Base-by-base conservation (phyloP, 2,113 vertebrate genomes). In the Morphnarchus princeps region DNA sequence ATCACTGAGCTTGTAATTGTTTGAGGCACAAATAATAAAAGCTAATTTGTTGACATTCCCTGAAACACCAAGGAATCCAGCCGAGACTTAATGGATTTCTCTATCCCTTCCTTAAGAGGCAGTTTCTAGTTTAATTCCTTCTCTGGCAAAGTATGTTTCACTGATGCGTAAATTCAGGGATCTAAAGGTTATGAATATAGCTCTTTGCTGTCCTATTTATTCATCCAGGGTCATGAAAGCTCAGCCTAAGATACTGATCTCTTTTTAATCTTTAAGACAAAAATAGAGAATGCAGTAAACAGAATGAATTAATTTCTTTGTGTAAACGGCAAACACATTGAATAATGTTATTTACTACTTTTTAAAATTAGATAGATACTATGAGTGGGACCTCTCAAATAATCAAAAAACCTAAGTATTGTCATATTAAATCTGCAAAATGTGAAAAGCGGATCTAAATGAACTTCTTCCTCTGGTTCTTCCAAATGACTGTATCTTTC, bases 21-120 rank as follows among this genome's bases (percentile, higher is more conserved):
- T 89, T 87, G 65, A 96, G 66, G 61, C 62, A 87, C 83, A 95
- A 96, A 96, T 95, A 94, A 81, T 82, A 92, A 91, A 95, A 92
- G 74, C 65, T 94, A 88, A 94, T 95, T 94, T 87, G 61, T 93
- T 95, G 92, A 77, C 78, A 83, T 80, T 91, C 65, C 52, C 84
- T 79, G 87, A 95, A 96, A 91, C 66, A 97, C 19, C 66, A 91
- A 96, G 82, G 66, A 95, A 91, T 93, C 85, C 88, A 93, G 36
- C n/a, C 0, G 57, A 94, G 76, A 73, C 47, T 50, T 92, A 94
- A 91, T 95, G 89, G 26, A 66, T 97, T 97, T 95, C 63, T 93
- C 42, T 77, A 32, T 58, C 58, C 43, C 42, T 73, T 96, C 34
- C 38, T 87, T 95, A 92, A 95, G 93, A 93, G 66, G 40, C 74